Percentiles rank a stretch among this genome's conserved stretches.
Conservation (phyloP, 1,140 invertebrate species). For the Drosophila pachea region DNA sequence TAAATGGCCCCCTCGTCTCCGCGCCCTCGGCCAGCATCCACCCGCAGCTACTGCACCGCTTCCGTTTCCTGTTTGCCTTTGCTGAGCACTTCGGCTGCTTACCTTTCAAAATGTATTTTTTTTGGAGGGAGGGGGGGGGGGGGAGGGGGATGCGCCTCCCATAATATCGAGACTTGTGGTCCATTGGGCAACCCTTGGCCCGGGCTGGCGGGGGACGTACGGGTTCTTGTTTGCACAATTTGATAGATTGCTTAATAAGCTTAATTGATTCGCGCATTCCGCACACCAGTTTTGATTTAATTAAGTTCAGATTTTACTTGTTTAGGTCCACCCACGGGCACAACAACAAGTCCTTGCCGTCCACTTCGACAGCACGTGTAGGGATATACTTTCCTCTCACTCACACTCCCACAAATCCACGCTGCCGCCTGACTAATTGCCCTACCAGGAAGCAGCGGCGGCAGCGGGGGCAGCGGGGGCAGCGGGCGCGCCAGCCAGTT, state of each 20-base stretch:
- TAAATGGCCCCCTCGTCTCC: conserved; percentile 50
- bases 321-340: conserved; percentile 7
- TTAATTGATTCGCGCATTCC: conserved; percentile 73
- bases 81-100: conserved; percentile 59
- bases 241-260: conserved; percentile 78
- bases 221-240: conserved; percentile 63
- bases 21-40: background rate
- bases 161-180: conserved; percentile 57
- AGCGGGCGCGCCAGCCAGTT: conserved; percentile 1
- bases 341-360: conserved; percentile 9
- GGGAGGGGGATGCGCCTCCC: conserved; percentile 19
- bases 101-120: conserved; percentile 57
- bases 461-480: background rate
- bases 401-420: conserved; percentile 23
- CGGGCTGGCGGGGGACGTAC: background rate
- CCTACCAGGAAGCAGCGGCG: conserved; percentile 13
- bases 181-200: conserved; percentile 45
- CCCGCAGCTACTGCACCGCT: conserved; percentile 30
- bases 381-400: conserved; percentile 24
- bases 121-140: too few species aligned
- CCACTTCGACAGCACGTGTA: conserved; percentile 17
- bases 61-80: conserved; percentile 68
- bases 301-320: conserved; percentile 66
- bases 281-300: conserved; percentile 70
- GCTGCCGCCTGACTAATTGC: conserved; percentile 17